Conservation (phyloP, 2,888 invertebrate species). For the Agrypnus murinus region DNA sequence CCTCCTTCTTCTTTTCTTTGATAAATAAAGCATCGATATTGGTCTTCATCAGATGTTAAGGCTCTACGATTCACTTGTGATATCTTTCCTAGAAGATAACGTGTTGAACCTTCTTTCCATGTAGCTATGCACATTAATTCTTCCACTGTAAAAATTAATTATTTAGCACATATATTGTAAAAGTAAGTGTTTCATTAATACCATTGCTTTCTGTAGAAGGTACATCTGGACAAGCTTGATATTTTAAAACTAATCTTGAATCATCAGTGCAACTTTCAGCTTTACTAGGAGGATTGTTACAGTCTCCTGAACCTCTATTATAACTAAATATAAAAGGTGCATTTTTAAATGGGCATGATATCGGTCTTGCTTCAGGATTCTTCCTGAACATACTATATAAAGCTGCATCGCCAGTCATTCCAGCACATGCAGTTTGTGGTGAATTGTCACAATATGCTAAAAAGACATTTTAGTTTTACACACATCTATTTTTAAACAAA, state of each 20-base stretch:
- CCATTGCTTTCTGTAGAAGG: constrained; percentile 85
- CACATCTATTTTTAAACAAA: background rate
- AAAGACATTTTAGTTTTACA: constrained; percentile 52
- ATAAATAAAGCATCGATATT: constrained; percentile 89
- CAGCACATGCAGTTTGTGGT: constrained; percentile 78
- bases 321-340: constrained; percentile 89
- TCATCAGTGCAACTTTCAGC: constrained; percentile 91
- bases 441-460: constrained; percentile 78
- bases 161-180: background rate
- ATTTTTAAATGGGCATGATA: constrained; percentile 84
- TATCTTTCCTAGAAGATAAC: constrained; percentile 83
- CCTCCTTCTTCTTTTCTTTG: constrained; percentile 73
- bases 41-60: constrained; percentile 81
- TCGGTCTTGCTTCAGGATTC: constrained; percentile 79
- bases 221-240: constrained; percentile 89
- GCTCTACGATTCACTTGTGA: constrained; percentile 78
- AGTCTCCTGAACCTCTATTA: constrained; percentile 83
- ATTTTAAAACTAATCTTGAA: constrained; percentile 84
- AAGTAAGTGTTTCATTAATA: constrained; percentile 65
- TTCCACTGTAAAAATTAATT: constrained; percentile 75
- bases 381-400: constrained; percentile 85
- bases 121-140: constrained; percentile 87
- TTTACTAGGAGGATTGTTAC: constrained; percentile 83
- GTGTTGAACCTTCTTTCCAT: constrained; percentile 89
- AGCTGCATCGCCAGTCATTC: constrained; percentile 81